phyloP scores from a whole-genome alignment of 2,113 vertebrate species.

The Syrmaticus mikado region DNA sequence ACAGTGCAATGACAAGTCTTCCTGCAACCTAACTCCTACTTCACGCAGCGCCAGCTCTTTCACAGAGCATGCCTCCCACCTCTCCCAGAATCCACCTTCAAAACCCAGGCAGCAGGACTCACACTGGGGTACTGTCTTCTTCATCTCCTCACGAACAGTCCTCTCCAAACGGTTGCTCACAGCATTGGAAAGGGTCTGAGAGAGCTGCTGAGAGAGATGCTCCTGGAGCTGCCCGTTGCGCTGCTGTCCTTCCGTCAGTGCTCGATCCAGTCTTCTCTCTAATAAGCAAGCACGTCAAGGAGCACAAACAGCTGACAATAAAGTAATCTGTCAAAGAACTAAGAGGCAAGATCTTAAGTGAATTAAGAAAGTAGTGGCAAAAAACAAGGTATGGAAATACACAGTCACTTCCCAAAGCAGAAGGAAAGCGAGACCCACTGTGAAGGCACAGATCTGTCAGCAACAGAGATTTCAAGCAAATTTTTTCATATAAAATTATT shows the following conservation, averaged over 20 bases:
- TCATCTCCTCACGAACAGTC: constrained; percentile 93
- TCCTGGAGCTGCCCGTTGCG: constrained; percentile 92
- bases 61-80: rapidly evolving
- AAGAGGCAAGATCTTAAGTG: too few species aligned
- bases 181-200: constrained; percentile 85
- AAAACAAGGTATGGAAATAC: too few species aligned
- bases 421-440: too few species aligned
- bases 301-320: not conserved
- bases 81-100: not conserved
- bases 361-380: too few species aligned
- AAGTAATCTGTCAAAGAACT: too few species aligned
- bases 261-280: constrained; percentile 89
- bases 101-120: constrained; percentile 57
- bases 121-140: constrained; percentile 95
- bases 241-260: constrained; percentile 86
- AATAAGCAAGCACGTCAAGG: constrained; percentile 74
- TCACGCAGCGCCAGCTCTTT: not conserved
- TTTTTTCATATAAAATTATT: too few species aligned
- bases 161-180: constrained; percentile 90
- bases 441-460: too few species aligned
- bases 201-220: constrained; percentile 91
- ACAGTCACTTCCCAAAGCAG: too few species aligned
- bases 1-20: not conserved
- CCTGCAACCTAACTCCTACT: not conserved
- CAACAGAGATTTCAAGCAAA: too few species aligned